Evolutionary conservation across 2,797 vertebrate genomes (phyloP).

Genomic region (Labeo calbasu): DNA sequence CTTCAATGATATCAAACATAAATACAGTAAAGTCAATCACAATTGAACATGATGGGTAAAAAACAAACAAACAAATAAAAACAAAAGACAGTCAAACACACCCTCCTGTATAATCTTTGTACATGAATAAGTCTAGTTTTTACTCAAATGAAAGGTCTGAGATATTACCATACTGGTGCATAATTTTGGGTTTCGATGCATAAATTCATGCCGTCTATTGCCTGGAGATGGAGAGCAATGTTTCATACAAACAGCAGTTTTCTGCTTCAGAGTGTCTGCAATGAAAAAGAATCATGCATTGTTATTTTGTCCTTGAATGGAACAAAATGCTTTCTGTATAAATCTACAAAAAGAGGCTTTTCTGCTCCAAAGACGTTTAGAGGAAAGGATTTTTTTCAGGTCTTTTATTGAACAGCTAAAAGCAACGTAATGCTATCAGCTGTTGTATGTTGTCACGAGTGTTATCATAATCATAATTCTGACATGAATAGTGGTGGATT

Average conservation of each 20-base stretch:
- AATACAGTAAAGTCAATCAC: background rate
- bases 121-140: constrained; percentile 21
- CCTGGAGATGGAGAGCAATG: constrained; percentile 31
- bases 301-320: constrained; percentile 54
- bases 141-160: constrained; percentile 33
- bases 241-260: constrained; percentile 39
- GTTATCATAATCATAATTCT: background rate
- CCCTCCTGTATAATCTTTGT: constrained; percentile 7
- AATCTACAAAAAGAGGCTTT: constrained; percentile 23
- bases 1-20: background rate
- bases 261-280: constrained; percentile 48
- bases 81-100: background rate
- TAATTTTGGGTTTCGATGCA: constrained; percentile 33
- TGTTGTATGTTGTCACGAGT: background rate
- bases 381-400: background rate
- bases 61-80: background rate
- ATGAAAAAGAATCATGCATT: constrained; percentile 49
- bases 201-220: constrained; percentile 33
- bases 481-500: background rate
- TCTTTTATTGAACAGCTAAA: constrained; percentile 12
- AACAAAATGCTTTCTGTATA: constrained; percentile 46
- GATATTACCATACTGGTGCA: constrained; percentile 42
- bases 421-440: background rate
- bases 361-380: background rate
- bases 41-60: background rate